Conservation (phyloP, 2,113 vertebrate species). For the Anolis carolinensis region DNA sequence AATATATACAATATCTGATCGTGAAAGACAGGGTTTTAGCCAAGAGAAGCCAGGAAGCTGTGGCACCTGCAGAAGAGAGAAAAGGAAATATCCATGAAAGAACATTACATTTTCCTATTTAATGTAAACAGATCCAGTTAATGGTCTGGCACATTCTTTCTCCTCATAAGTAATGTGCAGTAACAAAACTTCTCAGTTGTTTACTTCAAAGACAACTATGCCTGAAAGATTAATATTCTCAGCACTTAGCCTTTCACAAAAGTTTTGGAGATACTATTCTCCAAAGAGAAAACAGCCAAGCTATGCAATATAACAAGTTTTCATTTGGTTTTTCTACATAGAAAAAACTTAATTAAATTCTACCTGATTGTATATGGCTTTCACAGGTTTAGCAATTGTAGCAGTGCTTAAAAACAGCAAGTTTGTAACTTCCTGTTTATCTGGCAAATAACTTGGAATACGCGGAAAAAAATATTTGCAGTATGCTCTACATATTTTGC, state of each 20-base stretch:
- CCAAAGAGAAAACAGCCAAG: too few species aligned
- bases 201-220: background rate
- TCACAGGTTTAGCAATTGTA: background rate
- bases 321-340: background rate
- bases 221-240: background rate
- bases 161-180: background rate
- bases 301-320: background rate
- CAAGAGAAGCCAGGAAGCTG: slow-evolving; percentile 93
- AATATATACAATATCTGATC: slow-evolving; percentile 91
- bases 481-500: too few species aligned
- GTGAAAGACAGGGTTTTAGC: slow-evolving; percentile 89
- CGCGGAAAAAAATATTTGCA: background rate
- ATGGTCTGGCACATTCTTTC: background rate
- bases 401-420: background rate
- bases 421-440: background rate
- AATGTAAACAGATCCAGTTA: too few species aligned
- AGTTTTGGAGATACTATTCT: too few species aligned
- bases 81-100: slow-evolving; percentile 12
- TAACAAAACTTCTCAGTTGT: background rate
- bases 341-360: background rate
- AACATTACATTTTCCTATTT: background rate
- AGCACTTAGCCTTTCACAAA: too few species aligned
- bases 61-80: slow-evolving; percentile 80
- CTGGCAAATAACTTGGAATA: background rate
- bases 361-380: background rate